phyloP scores from a whole-genome alignment of 2,797 vertebrate species.

The Amazona finschi region DNA sequence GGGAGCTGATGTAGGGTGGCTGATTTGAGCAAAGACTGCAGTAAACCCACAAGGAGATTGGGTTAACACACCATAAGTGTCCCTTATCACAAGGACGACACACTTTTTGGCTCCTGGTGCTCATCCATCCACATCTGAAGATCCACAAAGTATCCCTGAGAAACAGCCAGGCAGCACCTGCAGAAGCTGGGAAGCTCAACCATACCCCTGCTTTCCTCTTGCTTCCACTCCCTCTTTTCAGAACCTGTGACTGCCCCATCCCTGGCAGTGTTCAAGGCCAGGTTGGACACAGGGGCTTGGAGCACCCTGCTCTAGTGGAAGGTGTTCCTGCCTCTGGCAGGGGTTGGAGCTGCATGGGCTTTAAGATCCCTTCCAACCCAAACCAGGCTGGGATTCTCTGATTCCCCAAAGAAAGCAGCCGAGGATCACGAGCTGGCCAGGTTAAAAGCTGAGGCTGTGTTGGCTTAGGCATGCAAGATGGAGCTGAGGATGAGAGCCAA shows the following conservation, averaged over 20 bases:
- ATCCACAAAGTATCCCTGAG: not conserved
- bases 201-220: not conserved
- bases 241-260: not conserved
- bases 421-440: not conserved
- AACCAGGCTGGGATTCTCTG: not conserved
- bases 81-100: not conserved
- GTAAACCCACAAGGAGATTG: not conserved
- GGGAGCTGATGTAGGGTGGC: not conserved
- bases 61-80: not conserved
- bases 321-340: fast-evolving
- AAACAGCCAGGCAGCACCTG: not conserved
- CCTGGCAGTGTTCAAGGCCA: not conserved
- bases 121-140: not conserved
- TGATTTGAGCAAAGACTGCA: not conserved
- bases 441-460: not conserved
- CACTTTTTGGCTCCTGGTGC: not conserved
- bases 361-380: not conserved
- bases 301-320: not conserved
- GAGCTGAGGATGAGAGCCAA: slow-evolving; percentile 23
- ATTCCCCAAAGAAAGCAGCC: not conserved
- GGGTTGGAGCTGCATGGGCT: not conserved
- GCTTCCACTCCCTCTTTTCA: not conserved
- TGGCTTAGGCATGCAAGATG: not conserved
- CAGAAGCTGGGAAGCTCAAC: not conserved
- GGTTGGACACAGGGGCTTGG: not conserved